Evolutionary conservation across 2,797 vertebrate species (phyloP), one percentile per base, ranked within the genome.

Genomic region (Tolypeutes matacus): DNA sequence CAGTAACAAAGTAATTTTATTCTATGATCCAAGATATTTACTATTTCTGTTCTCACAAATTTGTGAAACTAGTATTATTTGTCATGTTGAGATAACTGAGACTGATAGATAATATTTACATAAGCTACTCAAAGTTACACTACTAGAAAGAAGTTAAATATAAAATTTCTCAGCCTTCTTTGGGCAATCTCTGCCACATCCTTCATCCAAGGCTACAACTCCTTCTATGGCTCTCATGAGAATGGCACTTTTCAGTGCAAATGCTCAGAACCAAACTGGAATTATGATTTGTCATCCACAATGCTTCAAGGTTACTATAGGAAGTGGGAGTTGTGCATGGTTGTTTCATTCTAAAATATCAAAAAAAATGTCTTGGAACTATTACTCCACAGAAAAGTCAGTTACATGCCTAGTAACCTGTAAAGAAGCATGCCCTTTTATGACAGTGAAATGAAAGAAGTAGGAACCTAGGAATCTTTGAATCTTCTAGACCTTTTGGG

Each of bases 1-100:
- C 7, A 64, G 31, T 1, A 46, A 34, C 2, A 65, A 73, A 56
- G 20, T 2, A 46, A 11, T 4, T 8, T 86, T 81, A 20, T 36
- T 95, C 39, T 75, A n/a, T 49, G 65, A 73, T 75, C 60, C 27
- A 81, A 20, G 11, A 49, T 58, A 77, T 67, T 62, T 64, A 84
- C 6, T 13, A 34, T 25, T 77, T 90, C 17, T 85, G 3, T 12
- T 39, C 73, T 34, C 34, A 51, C 4, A 42, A 70, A 1, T 5
- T 70, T 64, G 7, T 83, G 29, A 85, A 34, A 21, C 8, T 49
- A 42, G 0, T 58, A 18, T 42, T 80, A 77, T 80, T 82, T 65
- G 31, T 17, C 65, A 73, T 4, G 2, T 31, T 73, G 13, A 56
- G 1, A 39, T 58, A 73, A 73, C n/a, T 70, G 34, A 60, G 21